Percentiles rank a stretch among this genome's conserved stretches.
Conservation (phyloP, 2,797 vertebrate genomes). For the Sebastes kiyomatsui region DNA sequence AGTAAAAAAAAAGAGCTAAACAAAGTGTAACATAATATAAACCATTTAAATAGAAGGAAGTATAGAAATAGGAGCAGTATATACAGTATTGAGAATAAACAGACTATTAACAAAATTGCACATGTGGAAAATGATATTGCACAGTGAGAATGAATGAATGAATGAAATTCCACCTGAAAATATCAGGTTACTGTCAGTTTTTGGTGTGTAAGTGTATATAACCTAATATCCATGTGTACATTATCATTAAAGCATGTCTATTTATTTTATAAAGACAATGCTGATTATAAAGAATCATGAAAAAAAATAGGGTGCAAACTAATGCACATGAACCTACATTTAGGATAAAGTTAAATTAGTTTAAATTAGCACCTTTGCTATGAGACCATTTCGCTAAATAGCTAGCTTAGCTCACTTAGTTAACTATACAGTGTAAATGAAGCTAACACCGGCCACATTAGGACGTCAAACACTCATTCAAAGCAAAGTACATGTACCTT, state of each 20-base stretch:
- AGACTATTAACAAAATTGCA: too few species aligned
- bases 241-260: neutral
- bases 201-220: too few species aligned
- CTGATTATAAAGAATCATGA: neutral
- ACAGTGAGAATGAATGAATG: too few species aligned
- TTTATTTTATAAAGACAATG: neutral
- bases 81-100: too few species aligned
- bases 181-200: too few species aligned
- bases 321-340: neutral
- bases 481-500: slow-evolving; percentile 29
- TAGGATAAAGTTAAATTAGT: neutral
- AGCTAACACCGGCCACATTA: neutral
- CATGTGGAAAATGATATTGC: too few species aligned
- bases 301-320: neutral
- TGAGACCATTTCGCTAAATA: neutral
- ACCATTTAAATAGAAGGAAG: too few species aligned
- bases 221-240: neutral
- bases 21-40: too few species aligned
- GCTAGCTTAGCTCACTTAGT: neutral
- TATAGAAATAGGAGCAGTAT: too few species aligned
- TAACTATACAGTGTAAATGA: neutral
- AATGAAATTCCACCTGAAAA: too few species aligned
- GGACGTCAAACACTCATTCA: neutral
- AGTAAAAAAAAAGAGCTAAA: too few species aligned
- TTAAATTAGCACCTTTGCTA: neutral